Conservation (phyloP, 2,797 vertebrate genomes). For the Coregonus suidteri region DNA sequence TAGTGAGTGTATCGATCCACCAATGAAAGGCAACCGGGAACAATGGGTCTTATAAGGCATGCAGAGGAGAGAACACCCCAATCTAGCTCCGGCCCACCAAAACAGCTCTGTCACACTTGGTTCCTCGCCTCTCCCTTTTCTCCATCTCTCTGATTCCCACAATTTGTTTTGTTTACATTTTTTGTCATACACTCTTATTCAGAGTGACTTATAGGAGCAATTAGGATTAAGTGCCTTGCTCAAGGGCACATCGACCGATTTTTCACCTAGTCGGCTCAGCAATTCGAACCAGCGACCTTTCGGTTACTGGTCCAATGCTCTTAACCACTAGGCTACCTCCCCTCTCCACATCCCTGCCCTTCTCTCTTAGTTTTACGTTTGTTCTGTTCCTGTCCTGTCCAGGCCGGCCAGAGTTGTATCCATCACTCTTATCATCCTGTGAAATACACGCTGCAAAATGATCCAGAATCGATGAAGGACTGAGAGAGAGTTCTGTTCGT, state of each 20-base stretch:
- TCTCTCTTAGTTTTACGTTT: not conserved
- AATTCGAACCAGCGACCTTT: too few relatives aligned
- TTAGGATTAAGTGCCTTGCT: too few relatives aligned
- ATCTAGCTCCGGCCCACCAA: not conserved
- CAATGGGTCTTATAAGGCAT: slow-evolving; percentile 38
- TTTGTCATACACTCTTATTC: not conserved
- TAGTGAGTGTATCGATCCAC: slow-evolving; percentile 61
- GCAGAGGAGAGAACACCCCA: slow-evolving; percentile 21
- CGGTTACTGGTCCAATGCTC: too few relatives aligned
- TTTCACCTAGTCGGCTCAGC: too few relatives aligned
- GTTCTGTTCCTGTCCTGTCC: slow-evolving; percentile 13
- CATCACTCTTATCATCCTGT: slow-evolving; percentile 38
- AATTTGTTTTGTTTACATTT: too few relatives aligned
- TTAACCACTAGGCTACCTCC: too few relatives aligned
- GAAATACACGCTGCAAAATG: slow-evolving; percentile 62
- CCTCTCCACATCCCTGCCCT: not conserved
- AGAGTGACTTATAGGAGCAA: too few relatives aligned
- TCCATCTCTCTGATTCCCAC: not conserved
- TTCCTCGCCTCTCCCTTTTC: not conserved
- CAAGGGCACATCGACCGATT: too few relatives aligned
- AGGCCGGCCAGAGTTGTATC: slow-evolving; percentile 26
- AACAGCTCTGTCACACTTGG: not conserved
- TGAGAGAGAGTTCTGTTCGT: slow-evolving; percentile 55
- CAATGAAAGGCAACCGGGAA: slow-evolving; percentile 51
- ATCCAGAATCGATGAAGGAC: slow-evolving; percentile 65